Evolutionary conservation across 2,113 vertebrate species (phyloP).

Genomic region (Paralichthys olivaceus): DNA sequence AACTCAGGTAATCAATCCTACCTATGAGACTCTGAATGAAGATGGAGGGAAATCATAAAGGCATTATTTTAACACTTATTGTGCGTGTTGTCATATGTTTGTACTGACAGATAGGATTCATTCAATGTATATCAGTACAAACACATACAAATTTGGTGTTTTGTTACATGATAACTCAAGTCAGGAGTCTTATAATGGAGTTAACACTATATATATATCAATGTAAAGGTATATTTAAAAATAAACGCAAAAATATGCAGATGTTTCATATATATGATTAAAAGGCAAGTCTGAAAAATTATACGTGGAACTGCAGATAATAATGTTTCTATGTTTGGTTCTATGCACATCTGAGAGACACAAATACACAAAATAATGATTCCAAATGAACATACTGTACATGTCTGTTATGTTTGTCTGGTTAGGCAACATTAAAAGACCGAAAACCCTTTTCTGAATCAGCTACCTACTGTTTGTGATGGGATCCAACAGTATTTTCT

Average conservation of each 20-base stretch:
- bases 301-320: not conserved
- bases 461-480: not conserved
- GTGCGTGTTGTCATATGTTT: slow-evolving; percentile 3
- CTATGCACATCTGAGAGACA: slow-evolving; percentile 4
- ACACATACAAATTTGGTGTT: slow-evolving; percentile 16
- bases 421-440: not conserved
- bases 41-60: slow-evolving; percentile 46
- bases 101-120: slow-evolving; percentile 25
- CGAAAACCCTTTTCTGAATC: not conserved
- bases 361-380: not conserved
- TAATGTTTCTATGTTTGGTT: not conserved
- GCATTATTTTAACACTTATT: slow-evolving; percentile 32
- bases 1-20: slow-evolving; percentile 4
- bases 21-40: not conserved
- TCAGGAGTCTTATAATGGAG: slow-evolving; percentile 7
- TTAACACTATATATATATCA: slow-evolving; percentile 8
- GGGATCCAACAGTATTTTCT: not conserved
- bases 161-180: slow-evolving; percentile 28
- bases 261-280: slow-evolving; percentile 35
- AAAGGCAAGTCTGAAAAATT: slow-evolving; percentile 26
- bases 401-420: not conserved
- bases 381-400: not conserved
- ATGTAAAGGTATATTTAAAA: slow-evolving; percentile 16
- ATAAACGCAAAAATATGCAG: slow-evolving; percentile 37
- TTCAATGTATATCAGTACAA: slow-evolving; percentile 16